Base-by-base conservation (phyloP, 2,888 invertebrate species). In the Koerneria pararmatus region DNA sequence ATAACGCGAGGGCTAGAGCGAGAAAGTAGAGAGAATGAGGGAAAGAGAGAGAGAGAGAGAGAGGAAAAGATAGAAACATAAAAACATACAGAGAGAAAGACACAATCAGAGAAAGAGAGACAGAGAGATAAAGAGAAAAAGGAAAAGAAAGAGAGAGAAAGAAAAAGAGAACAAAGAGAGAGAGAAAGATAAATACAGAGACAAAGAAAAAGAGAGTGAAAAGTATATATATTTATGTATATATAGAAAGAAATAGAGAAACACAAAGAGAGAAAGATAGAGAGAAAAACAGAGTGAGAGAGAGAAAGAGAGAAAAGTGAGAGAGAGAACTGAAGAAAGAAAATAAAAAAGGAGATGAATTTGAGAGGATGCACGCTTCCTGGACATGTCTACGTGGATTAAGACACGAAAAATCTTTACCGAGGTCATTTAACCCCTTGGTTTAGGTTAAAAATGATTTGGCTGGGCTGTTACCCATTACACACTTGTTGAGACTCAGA, bases 231-330 rank as follows among this genome's bases (percentile, higher is more conserved):
- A 3, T n/a, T 3, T 5, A 11, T 6, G 49, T 15, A 29, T 24
- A 51, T 24, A 11, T 5, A 4, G 19, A 51, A 32, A 54, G 27
- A 6, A 54, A 8, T 24, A 54, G 32, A 29, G 19, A 41, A 15
- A 41, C 8, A 11, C 11, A 15, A n/a, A 19, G 32, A 19, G 27
- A n/a, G 32, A 29, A 27, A 29, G 51, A 19, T 5, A 29, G 19
- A 37, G 57, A 57, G 35, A 37, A 57, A 57, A 57, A 37, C 35
- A 37, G 57, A 57, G 35, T 57, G 37, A 24, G 5, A 11, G 35
- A 57, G 29, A 29, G 22, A 6, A 29, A 29, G 22, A 24, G 22
- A 31, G 11, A 57, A 35, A 57, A 35, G 19, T 41, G 41, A 15
- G 57, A 57, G 57, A 57, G 35, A 57, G n/a, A n/a, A n/a, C n/a